Evolutionary conservation across 2,113 vertebrate genomes (phyloP).

Genomic region (Phrynocephalus versicolor): DNA sequence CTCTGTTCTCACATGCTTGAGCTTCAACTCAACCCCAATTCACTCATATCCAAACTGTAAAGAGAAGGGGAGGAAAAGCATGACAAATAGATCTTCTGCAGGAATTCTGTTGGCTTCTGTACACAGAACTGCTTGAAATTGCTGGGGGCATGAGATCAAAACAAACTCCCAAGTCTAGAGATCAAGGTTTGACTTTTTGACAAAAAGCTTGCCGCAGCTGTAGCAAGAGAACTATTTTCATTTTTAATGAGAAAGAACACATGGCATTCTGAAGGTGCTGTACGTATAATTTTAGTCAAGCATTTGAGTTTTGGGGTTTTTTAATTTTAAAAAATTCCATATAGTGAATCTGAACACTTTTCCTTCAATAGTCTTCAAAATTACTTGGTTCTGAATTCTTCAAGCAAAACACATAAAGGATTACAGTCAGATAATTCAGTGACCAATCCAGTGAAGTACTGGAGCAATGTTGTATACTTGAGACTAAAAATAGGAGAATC

Average conservation of each 20-base stretch:
- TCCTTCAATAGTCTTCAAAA: background rate
- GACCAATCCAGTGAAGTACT: background rate
- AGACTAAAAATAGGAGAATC: background rate
- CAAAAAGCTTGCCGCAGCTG: background rate
- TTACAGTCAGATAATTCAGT: background rate
- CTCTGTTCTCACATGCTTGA: slow-evolving; percentile 25
- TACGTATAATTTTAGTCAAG: slow-evolving; percentile 2
- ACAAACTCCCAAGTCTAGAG: slow-evolving; percentile 39
- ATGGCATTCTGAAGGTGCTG: background rate
- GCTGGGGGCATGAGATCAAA: slow-evolving; percentile 48
- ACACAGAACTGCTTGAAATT: slow-evolving; percentile 38
- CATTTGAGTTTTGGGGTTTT: background rate
- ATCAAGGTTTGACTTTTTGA: slow-evolving; percentile 8
- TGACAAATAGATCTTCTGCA: slow-evolving; percentile 54
- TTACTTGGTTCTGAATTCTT: background rate
- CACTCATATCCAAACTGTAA: slow-evolving; percentile 13
- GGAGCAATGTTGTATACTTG: background rate
- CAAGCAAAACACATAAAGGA: background rate
- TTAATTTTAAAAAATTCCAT: slow-evolving; percentile 18
- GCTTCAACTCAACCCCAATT: slow-evolving; percentile 19
- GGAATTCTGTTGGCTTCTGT: slow-evolving; percentile 37
- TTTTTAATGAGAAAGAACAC: background rate
- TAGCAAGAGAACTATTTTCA: background rate
- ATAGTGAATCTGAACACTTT: background rate
- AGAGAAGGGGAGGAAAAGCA: slow-evolving; percentile 44